These are phyloP conservation scores for Dione juno DNA, from an alignment of 2,888 invertebrate genomes.

Conservation along the genomic window DNA sequence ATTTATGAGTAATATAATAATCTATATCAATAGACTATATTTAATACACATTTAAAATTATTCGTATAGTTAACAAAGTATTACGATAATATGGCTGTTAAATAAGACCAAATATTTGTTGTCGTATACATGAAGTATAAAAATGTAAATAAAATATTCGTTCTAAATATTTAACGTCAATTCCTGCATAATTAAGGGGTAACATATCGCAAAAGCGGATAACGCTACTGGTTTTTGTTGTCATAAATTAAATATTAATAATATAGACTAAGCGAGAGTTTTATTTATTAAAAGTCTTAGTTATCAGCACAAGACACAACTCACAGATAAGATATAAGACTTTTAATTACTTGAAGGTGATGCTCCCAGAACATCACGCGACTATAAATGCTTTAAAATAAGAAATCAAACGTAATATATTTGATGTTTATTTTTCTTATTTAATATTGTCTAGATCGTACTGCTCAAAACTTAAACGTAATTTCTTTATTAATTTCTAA, in stretches of 20 bases:
- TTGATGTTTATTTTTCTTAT: not conserved
- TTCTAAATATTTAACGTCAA: not conserved
- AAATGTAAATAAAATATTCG: not conserved
- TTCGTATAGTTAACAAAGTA: not conserved
- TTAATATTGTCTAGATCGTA: not conserved
- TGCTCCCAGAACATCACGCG: constrained; percentile 57
- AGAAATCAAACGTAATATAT: constrained; percentile 13
- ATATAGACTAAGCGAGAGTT: constrained; percentile 35
- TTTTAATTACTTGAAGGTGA: constrained; percentile 69
- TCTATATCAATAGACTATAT: not conserved
- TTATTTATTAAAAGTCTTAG: constrained; percentile 61
- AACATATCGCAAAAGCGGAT: constrained; percentile 22
- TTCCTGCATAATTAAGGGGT: constrained; percentile 21
- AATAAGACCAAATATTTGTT: constrained; percentile 3
- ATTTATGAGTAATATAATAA: not conserved
- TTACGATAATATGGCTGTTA: not conserved
- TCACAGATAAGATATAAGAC: constrained; percentile 72
- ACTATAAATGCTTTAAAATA: constrained; percentile 46
- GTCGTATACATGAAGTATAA: not conserved
- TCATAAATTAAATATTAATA: constrained; percentile 31
- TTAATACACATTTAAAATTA: not conserved
- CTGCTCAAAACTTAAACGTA: too few relatives aligned
- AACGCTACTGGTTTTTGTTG: constrained; percentile 34
- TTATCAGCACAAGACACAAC: constrained; percentile 67
- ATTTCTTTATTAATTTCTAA: too few relatives aligned